phyloP scores from a whole-genome alignment of 2,888 invertebrate species.

The Ceratothoa steindachneri region DNA sequence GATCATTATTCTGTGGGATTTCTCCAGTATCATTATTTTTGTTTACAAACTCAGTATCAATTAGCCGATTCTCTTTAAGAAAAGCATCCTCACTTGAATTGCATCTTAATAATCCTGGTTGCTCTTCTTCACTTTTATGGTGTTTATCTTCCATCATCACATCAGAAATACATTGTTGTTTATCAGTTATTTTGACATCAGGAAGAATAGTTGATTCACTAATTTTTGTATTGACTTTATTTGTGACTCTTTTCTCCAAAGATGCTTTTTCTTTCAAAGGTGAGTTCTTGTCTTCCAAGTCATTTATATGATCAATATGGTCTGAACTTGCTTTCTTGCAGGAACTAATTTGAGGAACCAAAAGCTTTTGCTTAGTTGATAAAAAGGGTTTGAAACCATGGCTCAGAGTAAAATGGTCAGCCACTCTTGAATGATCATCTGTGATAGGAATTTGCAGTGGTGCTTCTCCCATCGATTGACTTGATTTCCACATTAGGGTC shows the following conservation, averaged over 20 bases:
- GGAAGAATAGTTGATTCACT: neutral
- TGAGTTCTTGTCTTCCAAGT: neutral
- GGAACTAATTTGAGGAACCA: too few species aligned
- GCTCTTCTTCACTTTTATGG: neutral
- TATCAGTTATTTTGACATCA: too few species aligned
- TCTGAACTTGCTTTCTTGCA: neutral
- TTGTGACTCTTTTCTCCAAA: neutral
- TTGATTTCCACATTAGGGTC: slow-evolving; percentile 17
- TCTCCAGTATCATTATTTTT: neutral
- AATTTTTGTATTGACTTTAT: neutral
- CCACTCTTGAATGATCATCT: too few species aligned
- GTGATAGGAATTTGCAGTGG: neutral
- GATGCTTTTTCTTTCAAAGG: neutral
- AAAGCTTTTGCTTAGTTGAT: slow-evolving; percentile 32
- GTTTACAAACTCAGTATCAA: neutral
- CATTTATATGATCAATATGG: neutral
- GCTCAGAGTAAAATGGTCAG: slow-evolving; percentile 27
- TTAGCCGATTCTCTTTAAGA: slow-evolving; percentile 23
- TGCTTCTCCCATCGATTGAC: neutral
- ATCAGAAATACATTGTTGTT: neutral
- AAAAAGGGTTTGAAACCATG: slow-evolving; percentile 25
- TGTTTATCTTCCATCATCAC: neutral
- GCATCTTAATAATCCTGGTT: neutral
- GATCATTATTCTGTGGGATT: neutral
- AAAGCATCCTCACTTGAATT: slow-evolving; percentile 9